These are phyloP conservation scores for Penaeus vannamei DNA, from an alignment of 1,140 invertebrate species.

Conservation along the genomic window DNA sequence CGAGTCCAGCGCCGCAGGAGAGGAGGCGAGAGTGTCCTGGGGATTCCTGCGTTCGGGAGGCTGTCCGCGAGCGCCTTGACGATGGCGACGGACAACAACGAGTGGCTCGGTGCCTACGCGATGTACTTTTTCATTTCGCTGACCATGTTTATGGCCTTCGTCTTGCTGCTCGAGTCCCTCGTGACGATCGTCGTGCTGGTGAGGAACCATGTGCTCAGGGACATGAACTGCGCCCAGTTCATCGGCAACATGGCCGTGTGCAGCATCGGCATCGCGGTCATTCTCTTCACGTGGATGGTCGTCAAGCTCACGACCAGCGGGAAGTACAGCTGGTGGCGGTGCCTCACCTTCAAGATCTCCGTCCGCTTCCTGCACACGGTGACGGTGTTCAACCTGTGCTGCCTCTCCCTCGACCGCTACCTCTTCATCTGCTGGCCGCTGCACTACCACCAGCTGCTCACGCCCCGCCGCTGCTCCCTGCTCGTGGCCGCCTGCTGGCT, in stretches of 20 bases:
- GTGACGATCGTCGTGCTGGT: conserved; percentile 13
- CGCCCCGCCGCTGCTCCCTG: not conserved
- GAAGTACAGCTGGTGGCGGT: too few species aligned
- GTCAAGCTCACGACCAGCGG: not conserved
- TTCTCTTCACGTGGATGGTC: not conserved
- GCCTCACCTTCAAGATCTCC: not conserved
- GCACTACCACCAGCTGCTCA: conserved; percentile 29
- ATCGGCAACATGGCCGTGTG: conserved; percentile 37
- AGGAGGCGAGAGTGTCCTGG: too few species aligned
- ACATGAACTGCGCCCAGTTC: conserved; percentile 11
- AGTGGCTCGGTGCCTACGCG: too few species aligned
- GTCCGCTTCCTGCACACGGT: conserved; percentile 18
- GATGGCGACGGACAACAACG: too few species aligned
- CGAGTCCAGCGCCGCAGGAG: too few species aligned
- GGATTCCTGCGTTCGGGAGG: too few species aligned
- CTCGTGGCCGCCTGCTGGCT: conserved; percentile 10
- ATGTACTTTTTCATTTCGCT: too few species aligned
- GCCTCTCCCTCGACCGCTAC: conserved; percentile 38
- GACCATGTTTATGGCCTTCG: not conserved
- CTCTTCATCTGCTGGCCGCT: conserved; percentile 47
- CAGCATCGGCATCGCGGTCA: not conserved
- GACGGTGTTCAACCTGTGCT: conserved; percentile 2
- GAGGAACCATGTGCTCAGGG: not conserved
- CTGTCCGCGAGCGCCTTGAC: too few species aligned
- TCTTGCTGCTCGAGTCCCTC: conserved; percentile 5